Evolutionary conservation across 2,113 vertebrate genomes (phyloP).

Genomic region (Phodopus roborovskii): DNA sequence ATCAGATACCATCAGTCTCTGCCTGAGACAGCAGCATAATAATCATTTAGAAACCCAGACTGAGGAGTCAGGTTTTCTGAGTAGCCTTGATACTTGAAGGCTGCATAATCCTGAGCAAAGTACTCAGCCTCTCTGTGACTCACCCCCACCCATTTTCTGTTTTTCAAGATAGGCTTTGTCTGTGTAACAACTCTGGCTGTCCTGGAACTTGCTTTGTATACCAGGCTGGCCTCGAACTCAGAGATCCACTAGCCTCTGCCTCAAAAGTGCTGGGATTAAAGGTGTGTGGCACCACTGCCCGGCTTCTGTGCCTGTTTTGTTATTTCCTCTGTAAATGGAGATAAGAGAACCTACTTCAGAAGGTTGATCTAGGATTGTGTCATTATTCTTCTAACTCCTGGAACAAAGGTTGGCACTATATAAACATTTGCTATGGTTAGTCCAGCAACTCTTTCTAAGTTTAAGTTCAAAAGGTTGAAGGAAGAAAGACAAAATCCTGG

Average conservation of each 20-base stretch:
- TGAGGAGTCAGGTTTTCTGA: neutral
- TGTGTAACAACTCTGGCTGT: neutral
- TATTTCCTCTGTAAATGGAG: conserved; percentile 6
- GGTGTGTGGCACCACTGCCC: neutral
- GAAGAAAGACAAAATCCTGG: conserved; percentile 43
- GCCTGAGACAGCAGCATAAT: neutral
- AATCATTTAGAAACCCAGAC: neutral
- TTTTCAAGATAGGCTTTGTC: neutral
- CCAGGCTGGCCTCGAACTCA: neutral
- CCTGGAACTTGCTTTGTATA: neutral
- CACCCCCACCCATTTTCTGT: neutral
- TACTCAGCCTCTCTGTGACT: neutral
- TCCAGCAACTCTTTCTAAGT: conserved; percentile 10
- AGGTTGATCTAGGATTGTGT: conserved; percentile 9
- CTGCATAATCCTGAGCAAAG: neutral
- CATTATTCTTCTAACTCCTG: neutral
- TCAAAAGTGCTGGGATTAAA: neutral
- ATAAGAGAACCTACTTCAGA: neutral
- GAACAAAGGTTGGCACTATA: neutral
- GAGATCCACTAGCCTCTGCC: neutral
- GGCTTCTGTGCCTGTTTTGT: neutral
- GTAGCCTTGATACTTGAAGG: neutral
- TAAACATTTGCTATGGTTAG: neutral
- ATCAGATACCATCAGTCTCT: neutral
- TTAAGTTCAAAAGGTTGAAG: conserved; percentile 34